Percentiles rank a stretch among this genome's conserved stretches.
Conservation (phyloP, 2,797 vertebrate genomes). For the Dendrocincla tyrannina region DNA sequence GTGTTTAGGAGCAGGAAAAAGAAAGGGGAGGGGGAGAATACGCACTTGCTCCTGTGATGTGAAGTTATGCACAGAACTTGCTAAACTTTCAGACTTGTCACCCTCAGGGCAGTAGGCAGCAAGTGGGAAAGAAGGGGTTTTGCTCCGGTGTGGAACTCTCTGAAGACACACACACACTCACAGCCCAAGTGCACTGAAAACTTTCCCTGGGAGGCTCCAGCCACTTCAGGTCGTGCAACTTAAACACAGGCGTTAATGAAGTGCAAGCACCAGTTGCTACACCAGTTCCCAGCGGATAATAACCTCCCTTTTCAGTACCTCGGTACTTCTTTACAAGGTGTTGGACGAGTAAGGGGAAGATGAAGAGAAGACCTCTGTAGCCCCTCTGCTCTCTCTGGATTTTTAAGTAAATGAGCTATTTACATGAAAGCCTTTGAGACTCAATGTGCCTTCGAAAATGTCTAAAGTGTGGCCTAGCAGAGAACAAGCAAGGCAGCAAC, state of each 20-base stretch:
- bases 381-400: background rate
- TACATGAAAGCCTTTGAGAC: background rate
- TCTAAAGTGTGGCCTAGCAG: background rate
- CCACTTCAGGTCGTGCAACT: conserved; percentile 18
- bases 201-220: conserved; percentile 10
- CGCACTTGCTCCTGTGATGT: conserved; percentile 60
- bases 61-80: conserved; percentile 58
- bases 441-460: background rate
- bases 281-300: conserved; percentile 34
- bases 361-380: background rate
- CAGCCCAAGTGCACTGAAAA: conserved; percentile 2
- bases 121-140: conserved; percentile 20
- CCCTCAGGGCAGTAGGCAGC: conserved; percentile 39
- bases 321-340: background rate
- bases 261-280: conserved; percentile 9
- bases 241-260: background rate
- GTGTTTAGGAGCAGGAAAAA: conserved; percentile 71
- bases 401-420: background rate
- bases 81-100: conserved; percentile 59
- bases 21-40: background rate
- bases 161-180: background rate
- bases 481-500: background rate
- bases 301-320: background rate
- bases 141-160: conserved; percentile 8
- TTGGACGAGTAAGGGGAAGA: background rate